phyloP scores from a whole-genome alignment of 2,888 invertebrate genomes.

The Netelia fuscicornis region DNA sequence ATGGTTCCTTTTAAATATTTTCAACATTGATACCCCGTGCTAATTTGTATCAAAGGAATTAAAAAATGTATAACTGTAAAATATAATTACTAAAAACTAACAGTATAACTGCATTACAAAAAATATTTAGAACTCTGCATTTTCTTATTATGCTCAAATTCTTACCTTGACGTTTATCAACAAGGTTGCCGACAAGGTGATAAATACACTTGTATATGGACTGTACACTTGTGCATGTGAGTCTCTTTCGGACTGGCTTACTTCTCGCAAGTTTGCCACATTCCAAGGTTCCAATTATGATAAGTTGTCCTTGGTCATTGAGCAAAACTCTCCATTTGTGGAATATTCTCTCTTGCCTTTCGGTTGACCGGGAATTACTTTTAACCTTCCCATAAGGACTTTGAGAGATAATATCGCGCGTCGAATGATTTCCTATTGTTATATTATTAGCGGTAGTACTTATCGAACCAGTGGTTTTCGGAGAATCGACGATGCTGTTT shows the following conservation, averaged over 20 bases:
- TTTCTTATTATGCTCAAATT: background rate
- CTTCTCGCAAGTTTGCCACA: constrained; percentile 77
- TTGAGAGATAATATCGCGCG: constrained; percentile 5
- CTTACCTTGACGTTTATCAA: constrained; percentile 77
- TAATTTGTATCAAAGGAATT: background rate
- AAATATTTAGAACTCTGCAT: too few relatives aligned
- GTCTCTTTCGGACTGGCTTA: constrained; percentile 77
- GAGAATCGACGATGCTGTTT: constrained; percentile 32
- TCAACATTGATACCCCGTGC: background rate
- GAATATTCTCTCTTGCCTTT: constrained; percentile 70
- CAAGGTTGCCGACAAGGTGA: constrained; percentile 76
- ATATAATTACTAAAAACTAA: too few relatives aligned
- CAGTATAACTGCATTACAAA: too few relatives aligned
- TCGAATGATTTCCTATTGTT: background rate
- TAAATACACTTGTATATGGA: constrained; percentile 78
- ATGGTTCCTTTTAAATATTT: constrained; percentile 11
- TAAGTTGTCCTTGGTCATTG: constrained; percentile 74
- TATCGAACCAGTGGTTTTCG: constrained; percentile 20
- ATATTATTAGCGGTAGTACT: background rate
- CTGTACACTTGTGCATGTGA: constrained; percentile 72
- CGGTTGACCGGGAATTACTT: background rate
- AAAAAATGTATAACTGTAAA: background rate
- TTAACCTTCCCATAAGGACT: background rate
- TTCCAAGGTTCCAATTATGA: constrained; percentile 79
- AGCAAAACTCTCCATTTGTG: constrained; percentile 77